Evolutionary conservation across 2,888 invertebrate species (phyloP).

Genomic region (Sesamia inferens): DNA sequence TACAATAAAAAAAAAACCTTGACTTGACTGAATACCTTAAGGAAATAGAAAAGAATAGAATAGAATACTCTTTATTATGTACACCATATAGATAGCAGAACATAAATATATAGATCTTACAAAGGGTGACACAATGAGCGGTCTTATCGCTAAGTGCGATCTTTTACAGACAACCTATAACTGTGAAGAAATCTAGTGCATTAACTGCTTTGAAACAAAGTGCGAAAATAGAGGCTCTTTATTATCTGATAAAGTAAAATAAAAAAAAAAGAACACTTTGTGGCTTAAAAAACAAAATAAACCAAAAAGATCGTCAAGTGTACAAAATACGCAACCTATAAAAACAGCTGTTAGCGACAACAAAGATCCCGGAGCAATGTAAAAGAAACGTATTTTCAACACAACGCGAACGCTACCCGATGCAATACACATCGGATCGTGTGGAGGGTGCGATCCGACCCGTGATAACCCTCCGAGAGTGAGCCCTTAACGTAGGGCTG

Average conservation of each 20-base stretch:
- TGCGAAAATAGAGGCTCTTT: background rate
- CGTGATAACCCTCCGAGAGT: conserved; percentile 78
- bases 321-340: conserved; percentile 9
- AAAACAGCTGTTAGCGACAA: conserved; percentile 55
- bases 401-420: conserved; percentile 18
- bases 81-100: too few species aligned
- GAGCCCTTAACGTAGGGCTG: conserved; percentile 76
- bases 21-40: background rate
- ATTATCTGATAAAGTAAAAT: too few species aligned
- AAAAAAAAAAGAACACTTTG: too few species aligned
- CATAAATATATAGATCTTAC: too few species aligned
- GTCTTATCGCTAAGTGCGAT: too few species aligned
- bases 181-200: background rate
- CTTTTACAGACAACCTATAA: too few species aligned
- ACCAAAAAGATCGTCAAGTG: background rate
- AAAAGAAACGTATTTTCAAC: conserved; percentile 49
- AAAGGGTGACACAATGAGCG: too few species aligned
- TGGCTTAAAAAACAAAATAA: background rate
- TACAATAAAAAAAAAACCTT: background rate
- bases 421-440: conserved; percentile 56
- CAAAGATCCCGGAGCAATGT: conserved; percentile 42
- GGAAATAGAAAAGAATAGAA: background rate
- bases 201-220: background rate
- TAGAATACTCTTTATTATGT: too few species aligned
- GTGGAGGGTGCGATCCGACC: conserved; percentile 72